phyloP scores from a whole-genome alignment of 2,888 invertebrate genomes.

The Leptogaster cylindrica region DNA sequence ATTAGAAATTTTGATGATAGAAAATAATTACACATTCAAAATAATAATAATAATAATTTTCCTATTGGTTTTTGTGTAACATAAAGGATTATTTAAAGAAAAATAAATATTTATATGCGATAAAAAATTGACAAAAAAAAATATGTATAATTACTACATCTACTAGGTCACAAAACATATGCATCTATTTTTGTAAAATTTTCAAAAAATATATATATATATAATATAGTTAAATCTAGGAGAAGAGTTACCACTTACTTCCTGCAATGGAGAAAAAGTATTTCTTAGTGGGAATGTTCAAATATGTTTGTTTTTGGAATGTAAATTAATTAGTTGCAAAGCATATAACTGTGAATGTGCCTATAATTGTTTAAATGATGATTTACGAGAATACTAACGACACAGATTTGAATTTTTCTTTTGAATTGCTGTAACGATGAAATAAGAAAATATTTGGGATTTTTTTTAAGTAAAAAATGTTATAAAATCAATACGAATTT shows the following conservation, averaged over 20 bases:
- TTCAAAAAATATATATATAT: slow-evolving; percentile 8
- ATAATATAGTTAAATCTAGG: slow-evolving; percentile 16
- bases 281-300: slow-evolving; percentile 22
- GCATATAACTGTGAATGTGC: no score
- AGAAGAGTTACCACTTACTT: slow-evolving; percentile 59
- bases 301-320: background rate
- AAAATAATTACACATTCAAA: no score
- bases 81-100: background rate
- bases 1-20: background rate
- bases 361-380: no score
- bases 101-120: background rate
- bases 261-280: slow-evolving; percentile 57
- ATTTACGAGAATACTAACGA: no score
- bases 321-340: slow-evolving; percentile 20
- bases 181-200: slow-evolving; percentile 29
- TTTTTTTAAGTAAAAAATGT: no score
- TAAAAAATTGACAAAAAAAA: slow-evolving; percentile 8
- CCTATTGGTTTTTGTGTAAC: no score
- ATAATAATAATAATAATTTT: no score
- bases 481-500: no score
- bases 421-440: no score
- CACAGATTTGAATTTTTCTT: no score
- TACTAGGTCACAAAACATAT: slow-evolving; percentile 21
- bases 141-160: slow-evolving; percentile 14
- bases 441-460: no score